Percentiles rank a stretch among this genome's conserved stretches.
Evolutionary conservation across 2,888 invertebrate species (phyloP).

Genomic region (Mylabris sibirica): DNA sequence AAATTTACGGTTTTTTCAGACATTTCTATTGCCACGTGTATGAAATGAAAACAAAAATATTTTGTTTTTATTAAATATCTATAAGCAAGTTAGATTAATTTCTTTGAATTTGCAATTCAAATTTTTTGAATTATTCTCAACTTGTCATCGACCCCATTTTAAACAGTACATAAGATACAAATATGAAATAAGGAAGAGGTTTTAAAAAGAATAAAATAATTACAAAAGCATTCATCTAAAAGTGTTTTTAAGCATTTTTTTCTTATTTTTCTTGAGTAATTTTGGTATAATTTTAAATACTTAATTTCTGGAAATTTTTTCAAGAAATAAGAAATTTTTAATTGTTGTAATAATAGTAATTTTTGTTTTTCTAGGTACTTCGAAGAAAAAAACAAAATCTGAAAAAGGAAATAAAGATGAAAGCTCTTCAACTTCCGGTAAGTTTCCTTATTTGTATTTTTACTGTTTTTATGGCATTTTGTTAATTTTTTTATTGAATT

Average conservation of each 20-base stretch:
- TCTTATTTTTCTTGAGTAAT: background rate
- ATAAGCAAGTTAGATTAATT: background rate
- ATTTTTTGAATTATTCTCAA: background rate
- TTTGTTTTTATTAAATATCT: background rate
- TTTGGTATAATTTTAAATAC: background rate
- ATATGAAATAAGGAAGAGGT: background rate
- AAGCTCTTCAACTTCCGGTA: conserved; percentile 13
- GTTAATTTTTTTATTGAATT: no score
- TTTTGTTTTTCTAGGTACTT: conserved; percentile 20
- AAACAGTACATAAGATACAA: background rate
- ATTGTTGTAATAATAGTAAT: conserved; percentile 2
- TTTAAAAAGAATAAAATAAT: background rate
- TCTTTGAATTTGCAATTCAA: background rate
- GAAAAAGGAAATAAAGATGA: conserved; percentile 17
- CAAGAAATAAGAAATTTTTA: background rate
- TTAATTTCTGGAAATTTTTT: background rate
- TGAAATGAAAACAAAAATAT: background rate
- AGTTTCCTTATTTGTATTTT: background rate
- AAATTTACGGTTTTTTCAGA: no score
- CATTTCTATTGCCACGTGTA: background rate
- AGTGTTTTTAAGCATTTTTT: background rate
- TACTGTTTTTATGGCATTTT: background rate
- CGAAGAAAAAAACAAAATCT: conserved; percentile 27
- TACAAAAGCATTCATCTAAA: background rate
- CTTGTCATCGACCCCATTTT: background rate